Conservation (phyloP, 1,140 invertebrate genomes). For the Vanessa atalanta region DNA sequence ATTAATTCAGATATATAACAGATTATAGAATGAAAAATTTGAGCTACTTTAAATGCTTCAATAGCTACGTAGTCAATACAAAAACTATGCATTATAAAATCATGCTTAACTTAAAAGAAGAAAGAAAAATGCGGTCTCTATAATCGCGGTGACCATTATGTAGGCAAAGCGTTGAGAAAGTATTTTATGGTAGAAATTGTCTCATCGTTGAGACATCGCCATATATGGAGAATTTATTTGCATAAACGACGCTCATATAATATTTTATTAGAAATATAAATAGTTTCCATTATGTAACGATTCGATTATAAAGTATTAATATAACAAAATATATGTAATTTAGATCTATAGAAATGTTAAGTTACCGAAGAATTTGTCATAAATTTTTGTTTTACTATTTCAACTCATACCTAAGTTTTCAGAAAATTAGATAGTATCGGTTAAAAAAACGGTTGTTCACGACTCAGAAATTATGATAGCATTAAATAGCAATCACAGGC, state of each 20-base stretch:
- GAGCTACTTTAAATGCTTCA: too few relatives aligned
- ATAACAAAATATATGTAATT: too few relatives aligned
- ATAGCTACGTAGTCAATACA: neutral
- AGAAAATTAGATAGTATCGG: too few relatives aligned
- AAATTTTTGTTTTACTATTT: too few relatives aligned
- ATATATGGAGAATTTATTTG: slow-evolving; percentile 40
- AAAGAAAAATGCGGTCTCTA: slow-evolving; percentile 10
- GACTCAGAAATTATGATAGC: neutral
- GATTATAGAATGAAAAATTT: too few relatives aligned
- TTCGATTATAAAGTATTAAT: neutral
- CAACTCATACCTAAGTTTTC: too few relatives aligned
- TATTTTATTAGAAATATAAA: neutral
- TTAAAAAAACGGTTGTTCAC: neutral
- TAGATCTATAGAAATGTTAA: too few relatives aligned
- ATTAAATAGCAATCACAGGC: neutral
- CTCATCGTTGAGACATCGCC: slow-evolving; percentile 27
- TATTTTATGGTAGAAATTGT: slow-evolving; percentile 38
- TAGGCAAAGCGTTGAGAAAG: slow-evolving; percentile 36
- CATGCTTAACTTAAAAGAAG: neutral
- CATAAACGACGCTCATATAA: slow-evolving; percentile 26
- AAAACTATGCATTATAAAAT: slow-evolving; percentile 2
- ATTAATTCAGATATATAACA: too few relatives aligned
- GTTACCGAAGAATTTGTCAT: too few relatives aligned
- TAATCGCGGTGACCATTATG: slow-evolving; percentile 30
- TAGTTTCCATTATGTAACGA: neutral